These are phyloP conservation scores for Nannobrachium achirus DNA, from an alignment of 2,113 vertebrate genomes.

Conservation along the genomic window DNA sequence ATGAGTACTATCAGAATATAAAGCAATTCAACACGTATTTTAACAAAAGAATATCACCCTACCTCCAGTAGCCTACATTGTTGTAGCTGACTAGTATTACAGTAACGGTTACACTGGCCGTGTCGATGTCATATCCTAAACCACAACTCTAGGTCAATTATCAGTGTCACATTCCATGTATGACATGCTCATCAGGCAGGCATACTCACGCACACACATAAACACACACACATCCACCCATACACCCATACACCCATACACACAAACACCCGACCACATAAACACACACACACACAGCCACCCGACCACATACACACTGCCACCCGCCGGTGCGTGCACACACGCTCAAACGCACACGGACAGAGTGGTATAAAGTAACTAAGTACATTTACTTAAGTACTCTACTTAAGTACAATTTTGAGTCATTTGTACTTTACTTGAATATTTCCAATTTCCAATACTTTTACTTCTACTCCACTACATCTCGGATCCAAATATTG, in stretches of 20 bases:
- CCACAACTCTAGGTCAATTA: conserved; percentile 55
- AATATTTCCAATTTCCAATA: too few relatives aligned
- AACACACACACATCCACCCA: conserved; percentile 15
- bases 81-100: too few relatives aligned
- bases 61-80: too few relatives aligned
- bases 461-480: too few relatives aligned
- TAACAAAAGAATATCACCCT: too few relatives aligned
- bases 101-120: neutral
- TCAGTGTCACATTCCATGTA: conserved; percentile 54
- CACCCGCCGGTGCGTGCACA: neutral
- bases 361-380: too few relatives aligned
- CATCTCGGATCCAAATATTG: too few relatives aligned
- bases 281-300: conserved; percentile 27
- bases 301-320: conserved; percentile 1
- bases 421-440: too few relatives aligned
- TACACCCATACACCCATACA: neutral
- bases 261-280: neutral
- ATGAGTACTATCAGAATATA: neutral
- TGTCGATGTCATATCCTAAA: too few relatives aligned
- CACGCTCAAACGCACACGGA: conserved; percentile 29
- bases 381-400: too few relatives aligned
- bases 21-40: neutral
- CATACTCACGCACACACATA: conserved; percentile 1
- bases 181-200: conserved; percentile 35
- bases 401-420: too few relatives aligned